A percentile compares a stretch with the other conserved stretches of the same genome.
Conservation (phyloP, 2,888 invertebrate species). For the Limnephilus auricula region DNA sequence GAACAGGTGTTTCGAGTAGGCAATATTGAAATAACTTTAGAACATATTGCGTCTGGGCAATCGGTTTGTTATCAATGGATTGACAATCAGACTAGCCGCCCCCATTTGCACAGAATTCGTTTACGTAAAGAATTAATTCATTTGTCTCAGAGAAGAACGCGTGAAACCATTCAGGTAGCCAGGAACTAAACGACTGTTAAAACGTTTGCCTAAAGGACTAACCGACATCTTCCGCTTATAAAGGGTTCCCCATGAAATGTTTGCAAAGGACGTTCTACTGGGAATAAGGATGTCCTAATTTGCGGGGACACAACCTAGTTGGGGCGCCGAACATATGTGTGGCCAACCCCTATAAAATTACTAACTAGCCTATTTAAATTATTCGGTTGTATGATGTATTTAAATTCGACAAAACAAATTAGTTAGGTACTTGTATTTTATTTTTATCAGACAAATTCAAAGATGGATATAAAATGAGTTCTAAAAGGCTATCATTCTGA, state of each 20-base stretch:
- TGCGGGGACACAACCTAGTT: neutral
- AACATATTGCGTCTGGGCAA: too few relatives aligned
- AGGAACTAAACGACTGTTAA: neutral
- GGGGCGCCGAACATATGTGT: neutral
- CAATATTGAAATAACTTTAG: too few relatives aligned
- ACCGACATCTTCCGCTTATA: neutral
- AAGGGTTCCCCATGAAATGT: neutral
- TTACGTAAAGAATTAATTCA: too few relatives aligned
- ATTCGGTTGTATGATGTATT: neutral
- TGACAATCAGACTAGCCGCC: too few relatives aligned
- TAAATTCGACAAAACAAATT: neutral
- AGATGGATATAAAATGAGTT: too few relatives aligned
- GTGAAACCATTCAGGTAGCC: neutral
- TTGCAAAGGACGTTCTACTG: neutral
- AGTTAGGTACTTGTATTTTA: neutral
- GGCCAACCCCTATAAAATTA: neutral
- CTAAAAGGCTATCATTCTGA: too few relatives aligned
- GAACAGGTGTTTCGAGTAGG: too few relatives aligned
- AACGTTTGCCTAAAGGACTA: neutral
- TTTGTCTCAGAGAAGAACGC: neutral
- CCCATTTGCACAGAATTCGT: too few relatives aligned
- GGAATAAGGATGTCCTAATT: neutral
- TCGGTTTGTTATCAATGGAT: too few relatives aligned
- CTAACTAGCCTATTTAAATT: neutral
- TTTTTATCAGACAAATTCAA: too few relatives aligned